Evolutionary conservation across 2,888 invertebrate genomes (phyloP).

Genomic region (Neoaliturus tenellus): DNA sequence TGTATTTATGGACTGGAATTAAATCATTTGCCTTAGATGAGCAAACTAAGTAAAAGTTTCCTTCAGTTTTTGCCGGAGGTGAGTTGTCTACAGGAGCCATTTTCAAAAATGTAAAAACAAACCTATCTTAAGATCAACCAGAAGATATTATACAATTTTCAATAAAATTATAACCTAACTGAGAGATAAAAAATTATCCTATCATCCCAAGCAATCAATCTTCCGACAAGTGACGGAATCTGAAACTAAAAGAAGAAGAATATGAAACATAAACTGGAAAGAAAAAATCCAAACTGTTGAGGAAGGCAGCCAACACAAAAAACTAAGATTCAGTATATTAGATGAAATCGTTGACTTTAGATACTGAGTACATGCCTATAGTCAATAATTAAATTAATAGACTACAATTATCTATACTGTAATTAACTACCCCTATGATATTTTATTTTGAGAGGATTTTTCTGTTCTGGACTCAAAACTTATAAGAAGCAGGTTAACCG

Average conservation of each 20-base stretch:
- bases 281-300: no score
- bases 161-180: slow-evolving; percentile 13
- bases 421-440: no score
- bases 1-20: slow-evolving; percentile 88
- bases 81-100: slow-evolving; percentile 59
- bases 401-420: no score
- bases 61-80: slow-evolving; percentile 40
- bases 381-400: no score
- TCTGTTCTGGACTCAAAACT: no score
- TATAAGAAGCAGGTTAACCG: no score
- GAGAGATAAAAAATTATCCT: not conserved
- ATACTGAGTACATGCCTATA: no score
- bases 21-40: slow-evolving; percentile 82
- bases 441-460: no score
- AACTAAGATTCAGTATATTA: no score
- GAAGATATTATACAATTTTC: not conserved
- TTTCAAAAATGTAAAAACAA: not conserved
- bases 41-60: slow-evolving; percentile 75
- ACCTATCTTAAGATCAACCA: not conserved
- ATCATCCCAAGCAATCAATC: not conserved
- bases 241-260: not conserved
- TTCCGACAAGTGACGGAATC: not conserved
- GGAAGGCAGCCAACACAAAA: no score
- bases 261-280: not conserved
- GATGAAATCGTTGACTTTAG: no score